Conservation (phyloP, 2,888 invertebrate species). For the Endotricha flammealis region DNA sequence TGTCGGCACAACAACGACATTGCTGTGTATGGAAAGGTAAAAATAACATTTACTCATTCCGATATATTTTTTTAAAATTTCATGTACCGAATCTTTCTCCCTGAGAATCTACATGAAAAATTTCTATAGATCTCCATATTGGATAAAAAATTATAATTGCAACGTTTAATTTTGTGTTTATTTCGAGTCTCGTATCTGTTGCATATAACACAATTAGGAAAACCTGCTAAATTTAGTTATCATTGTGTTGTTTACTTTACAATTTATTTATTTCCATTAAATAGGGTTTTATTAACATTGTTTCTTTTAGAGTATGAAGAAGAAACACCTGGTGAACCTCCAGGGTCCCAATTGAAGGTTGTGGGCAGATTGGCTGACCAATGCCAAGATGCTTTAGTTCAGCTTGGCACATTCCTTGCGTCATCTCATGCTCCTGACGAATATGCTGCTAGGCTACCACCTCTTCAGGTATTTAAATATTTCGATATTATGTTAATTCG, state of each 20-base stretch:
- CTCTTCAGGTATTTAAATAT: constrained; percentile 78
- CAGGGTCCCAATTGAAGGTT: constrained; percentile 89
- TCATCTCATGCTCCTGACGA: constrained; percentile 96
- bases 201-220: too few relatives aligned
- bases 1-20: constrained; percentile 98
- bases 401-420: constrained; percentile 97
- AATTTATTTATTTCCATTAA: too few relatives aligned
- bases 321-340: constrained; percentile 75
- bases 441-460: constrained; percentile 91
- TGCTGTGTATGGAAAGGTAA: constrained; percentile 90
- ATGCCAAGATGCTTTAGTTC: constrained; percentile 98
- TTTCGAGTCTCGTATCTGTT: too few relatives aligned
- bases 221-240: too few relatives aligned
- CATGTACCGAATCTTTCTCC: too few relatives aligned
- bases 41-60: not conserved
- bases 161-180: too few relatives aligned
- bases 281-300: not conserved
- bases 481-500: too few relatives aligned
- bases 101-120: too few relatives aligned
- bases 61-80: not conserved
- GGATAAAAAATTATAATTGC: too few relatives aligned
- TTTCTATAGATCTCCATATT: too few relatives aligned
- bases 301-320: constrained; percentile 60
- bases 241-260: too few relatives aligned
- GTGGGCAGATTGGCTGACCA: constrained; percentile 92